Evolutionary conservation across 2,888 invertebrate genomes (phyloP).

Genomic region (Deilephila porcellus): DNA sequence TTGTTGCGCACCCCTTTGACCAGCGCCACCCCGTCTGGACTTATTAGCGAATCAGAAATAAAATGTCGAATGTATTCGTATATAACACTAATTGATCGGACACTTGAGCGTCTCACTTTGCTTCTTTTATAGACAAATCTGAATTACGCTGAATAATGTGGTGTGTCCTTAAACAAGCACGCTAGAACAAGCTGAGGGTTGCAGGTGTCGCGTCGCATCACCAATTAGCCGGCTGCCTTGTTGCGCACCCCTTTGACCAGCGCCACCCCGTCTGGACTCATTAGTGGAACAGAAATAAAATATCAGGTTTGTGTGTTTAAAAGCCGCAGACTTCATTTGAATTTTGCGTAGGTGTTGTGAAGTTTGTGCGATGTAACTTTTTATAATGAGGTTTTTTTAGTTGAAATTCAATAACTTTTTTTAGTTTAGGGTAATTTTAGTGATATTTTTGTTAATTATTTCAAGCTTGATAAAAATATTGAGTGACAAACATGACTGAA

Average conservation of each 20-base stretch:
- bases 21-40: slow-evolving; percentile 25
- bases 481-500: too few relatives aligned
- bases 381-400: background rate
- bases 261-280: slow-evolving; percentile 34
- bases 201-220: slow-evolving; percentile 44
- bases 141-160: too few relatives aligned
- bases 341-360: slow-evolving; percentile 6
- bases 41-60: slow-evolving; percentile 43
- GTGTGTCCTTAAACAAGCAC: background rate
- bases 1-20: slow-evolving; percentile 22
- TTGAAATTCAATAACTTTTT: background rate
- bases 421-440: too few relatives aligned
- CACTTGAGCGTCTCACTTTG: too few relatives aligned
- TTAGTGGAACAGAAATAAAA: slow-evolving; percentile 43
- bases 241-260: slow-evolving; percentile 19
- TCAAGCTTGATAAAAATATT: too few relatives aligned
- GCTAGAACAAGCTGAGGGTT: slow-evolving; percentile 30
- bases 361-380: slow-evolving; percentile 1
- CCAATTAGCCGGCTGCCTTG: slow-evolving; percentile 43
- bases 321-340: background rate
- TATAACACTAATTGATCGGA: too few relatives aligned
- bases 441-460: too few relatives aligned
- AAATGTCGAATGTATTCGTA: slow-evolving; percentile 27
- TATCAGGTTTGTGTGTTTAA: background rate
- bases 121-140: too few relatives aligned